A percentile compares a stretch with the other conserved stretches of the same genome.
These are phyloP conservation scores for Unio delphinus DNA, from an alignment of 2,888 invertebrate species.

Conservation along the genomic window DNA sequence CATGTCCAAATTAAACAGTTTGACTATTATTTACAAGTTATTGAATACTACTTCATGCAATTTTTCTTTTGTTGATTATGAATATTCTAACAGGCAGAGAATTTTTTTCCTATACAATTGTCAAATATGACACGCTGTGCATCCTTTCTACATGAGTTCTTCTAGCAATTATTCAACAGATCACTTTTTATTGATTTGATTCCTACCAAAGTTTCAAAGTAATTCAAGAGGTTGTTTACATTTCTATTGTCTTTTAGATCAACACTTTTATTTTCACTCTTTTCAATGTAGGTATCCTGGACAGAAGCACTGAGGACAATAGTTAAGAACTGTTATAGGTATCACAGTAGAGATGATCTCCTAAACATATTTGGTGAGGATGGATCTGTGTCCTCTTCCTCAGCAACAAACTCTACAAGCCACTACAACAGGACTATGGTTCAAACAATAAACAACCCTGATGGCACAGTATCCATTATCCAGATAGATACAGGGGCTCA, in stretches of 20 bases:
- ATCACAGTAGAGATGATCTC: conserved; percentile 95
- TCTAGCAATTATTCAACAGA: too few relatives aligned
- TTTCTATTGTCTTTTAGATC: background rate
- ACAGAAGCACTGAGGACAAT: conserved; percentile 96
- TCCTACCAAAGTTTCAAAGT: background rate
- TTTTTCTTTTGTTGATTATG: too few relatives aligned
- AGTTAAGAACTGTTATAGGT: conserved; percentile 97
- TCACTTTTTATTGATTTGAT: too few relatives aligned
- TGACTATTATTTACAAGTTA: too few relatives aligned
- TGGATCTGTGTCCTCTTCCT: background rate
- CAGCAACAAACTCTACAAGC: conserved; percentile 5
- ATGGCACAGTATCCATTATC: conserved; percentile 94
- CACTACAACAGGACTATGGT: conserved; percentile 84
- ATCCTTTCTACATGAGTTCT: too few relatives aligned
- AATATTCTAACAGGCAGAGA: too few relatives aligned
- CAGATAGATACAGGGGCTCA: conserved; percentile 76
- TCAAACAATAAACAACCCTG: conserved; percentile 95
- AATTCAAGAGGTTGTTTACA: background rate
- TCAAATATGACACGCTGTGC: too few relatives aligned
- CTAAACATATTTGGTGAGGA: conserved; percentile 71
- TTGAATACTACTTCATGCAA: too few relatives aligned
- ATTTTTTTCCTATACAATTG: too few relatives aligned
- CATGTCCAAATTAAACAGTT: too few relatives aligned
- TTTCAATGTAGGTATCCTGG: conserved; percentile 88
- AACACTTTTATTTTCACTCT: background rate